Evolutionary conservation across 2,888 invertebrate genomes (phyloP).

Genomic region (Meloe dianella): DNA sequence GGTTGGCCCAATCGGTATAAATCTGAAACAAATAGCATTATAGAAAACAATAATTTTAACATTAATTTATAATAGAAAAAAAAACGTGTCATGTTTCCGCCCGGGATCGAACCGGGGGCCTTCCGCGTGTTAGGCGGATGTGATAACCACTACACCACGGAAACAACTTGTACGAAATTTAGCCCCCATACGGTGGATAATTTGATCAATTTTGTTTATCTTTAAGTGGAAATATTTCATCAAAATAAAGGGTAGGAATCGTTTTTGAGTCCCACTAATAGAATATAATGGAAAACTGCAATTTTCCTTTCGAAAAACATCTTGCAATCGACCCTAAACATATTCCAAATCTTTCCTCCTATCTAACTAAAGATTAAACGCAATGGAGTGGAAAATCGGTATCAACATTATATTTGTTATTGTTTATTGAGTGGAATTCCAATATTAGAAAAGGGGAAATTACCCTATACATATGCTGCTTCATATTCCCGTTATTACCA

Average conservation of each 20-base stretch:
- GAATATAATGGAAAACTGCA: no score
- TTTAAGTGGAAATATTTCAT: no score
- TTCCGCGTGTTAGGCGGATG: conserved; percentile 92
- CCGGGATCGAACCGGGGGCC: conserved; percentile 90
- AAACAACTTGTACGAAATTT: neutral
- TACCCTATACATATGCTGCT: neutral
- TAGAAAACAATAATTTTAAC: neutral
- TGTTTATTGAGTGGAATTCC: neutral
- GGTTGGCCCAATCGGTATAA: conserved; percentile 98
- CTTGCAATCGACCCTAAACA: no score
- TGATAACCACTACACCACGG: conserved; percentile 61
- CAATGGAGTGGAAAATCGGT: neutral
- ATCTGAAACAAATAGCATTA: conserved; percentile 72
- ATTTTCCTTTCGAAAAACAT: no score
- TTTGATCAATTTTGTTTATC: no score
- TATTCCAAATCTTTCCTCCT: neutral
- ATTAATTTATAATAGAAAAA: neutral
- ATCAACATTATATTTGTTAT: neutral
- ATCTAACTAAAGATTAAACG: neutral
- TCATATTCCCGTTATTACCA: neutral
- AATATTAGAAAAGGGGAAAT: neutral
- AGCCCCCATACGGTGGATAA: no score
- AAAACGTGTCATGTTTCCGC: conserved; percentile 76
- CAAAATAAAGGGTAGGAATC: neutral
- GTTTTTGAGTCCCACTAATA: no score